Evolutionary conservation across 2,888 invertebrate species (phyloP).

Genomic region (Frankliniella fusca): DNA sequence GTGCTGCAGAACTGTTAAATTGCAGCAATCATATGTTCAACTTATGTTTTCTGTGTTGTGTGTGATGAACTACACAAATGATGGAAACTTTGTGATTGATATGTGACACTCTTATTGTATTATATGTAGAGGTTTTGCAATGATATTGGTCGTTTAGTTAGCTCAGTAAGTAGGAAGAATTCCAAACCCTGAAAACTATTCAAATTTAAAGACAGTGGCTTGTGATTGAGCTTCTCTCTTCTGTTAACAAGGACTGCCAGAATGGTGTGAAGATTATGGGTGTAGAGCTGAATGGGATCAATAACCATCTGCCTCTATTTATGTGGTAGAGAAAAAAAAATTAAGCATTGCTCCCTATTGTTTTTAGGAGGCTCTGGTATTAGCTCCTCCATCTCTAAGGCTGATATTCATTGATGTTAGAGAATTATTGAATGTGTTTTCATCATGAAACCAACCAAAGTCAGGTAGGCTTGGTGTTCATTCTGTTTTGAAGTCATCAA

Average conservation of each 20-base stretch:
- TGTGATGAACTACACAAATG: slow-evolving; percentile 11
- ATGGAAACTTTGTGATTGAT: neutral
- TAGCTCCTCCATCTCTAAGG: slow-evolving; percentile 5
- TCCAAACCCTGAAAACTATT: neutral
- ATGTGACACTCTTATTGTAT: neutral
- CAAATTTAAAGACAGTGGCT: neutral
- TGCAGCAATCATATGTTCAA: neutral
- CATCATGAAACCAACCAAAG: slow-evolving; percentile 3
- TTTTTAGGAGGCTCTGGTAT: neutral
- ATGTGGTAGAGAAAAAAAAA: neutral
- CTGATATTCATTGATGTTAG: slow-evolving; percentile 14
- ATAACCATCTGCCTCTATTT: neutral
- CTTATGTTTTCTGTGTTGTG: neutral
- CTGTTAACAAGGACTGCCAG: neutral
- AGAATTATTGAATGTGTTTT: neutral
- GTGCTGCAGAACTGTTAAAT: neutral
- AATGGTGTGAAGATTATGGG: neutral
- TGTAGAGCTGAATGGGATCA: neutral
- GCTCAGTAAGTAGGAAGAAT: neutral
- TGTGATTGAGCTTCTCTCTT: neutral
- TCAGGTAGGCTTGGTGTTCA: neutral
- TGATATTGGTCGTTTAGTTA: neutral
- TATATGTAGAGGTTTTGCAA: neutral
- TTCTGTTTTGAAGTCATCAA: neutral
- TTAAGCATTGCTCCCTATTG: neutral